Percentiles rank a stretch among this genome's conserved stretches.
These are phyloP conservation scores for Anthoscopus minutus DNA, from an alignment of 2,113 vertebrate genomes.

Conservation along the genomic window DNA sequence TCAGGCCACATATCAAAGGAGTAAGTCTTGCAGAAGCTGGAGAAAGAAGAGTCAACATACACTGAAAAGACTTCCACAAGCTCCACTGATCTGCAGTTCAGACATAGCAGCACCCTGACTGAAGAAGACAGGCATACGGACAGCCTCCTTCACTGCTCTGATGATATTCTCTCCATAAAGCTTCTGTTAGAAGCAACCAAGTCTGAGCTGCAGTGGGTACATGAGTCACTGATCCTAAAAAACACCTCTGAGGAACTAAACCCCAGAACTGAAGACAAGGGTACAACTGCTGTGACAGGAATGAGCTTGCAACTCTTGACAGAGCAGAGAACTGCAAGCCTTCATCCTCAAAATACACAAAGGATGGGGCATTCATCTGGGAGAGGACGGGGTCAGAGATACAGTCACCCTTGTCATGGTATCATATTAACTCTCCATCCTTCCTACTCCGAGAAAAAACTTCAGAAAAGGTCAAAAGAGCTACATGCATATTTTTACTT, in stretches of 20 bases:
- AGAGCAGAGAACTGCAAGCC: neutral
- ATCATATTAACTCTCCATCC: neutral
- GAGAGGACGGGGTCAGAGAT: neutral
- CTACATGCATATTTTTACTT: neutral
- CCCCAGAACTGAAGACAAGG: neutral
- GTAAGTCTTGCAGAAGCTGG: neutral
- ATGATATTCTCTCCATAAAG: neutral
- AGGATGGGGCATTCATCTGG: neutral
- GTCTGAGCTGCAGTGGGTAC: neutral
- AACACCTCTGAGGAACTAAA: neutral
- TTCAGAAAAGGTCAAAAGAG: neutral
- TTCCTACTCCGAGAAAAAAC: neutral
- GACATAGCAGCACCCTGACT: neutral
- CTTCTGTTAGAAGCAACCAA: neutral
- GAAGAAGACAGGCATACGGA: neutral
- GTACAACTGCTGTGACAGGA: neutral
- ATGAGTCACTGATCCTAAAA: neutral
- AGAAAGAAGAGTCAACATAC: neutral
- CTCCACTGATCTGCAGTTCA: neutral
- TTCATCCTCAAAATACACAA: neutral
- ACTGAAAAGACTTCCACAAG: neutral
- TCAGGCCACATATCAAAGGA: conserved; percentile 16
- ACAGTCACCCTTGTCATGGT: neutral
- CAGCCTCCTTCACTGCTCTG: neutral
- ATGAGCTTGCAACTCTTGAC: neutral